Evolutionary conservation across 2,113 vertebrate genomes (phyloP), one percentile per base, ranked within the genome.

Genomic region (Rattus rattus): DNA sequence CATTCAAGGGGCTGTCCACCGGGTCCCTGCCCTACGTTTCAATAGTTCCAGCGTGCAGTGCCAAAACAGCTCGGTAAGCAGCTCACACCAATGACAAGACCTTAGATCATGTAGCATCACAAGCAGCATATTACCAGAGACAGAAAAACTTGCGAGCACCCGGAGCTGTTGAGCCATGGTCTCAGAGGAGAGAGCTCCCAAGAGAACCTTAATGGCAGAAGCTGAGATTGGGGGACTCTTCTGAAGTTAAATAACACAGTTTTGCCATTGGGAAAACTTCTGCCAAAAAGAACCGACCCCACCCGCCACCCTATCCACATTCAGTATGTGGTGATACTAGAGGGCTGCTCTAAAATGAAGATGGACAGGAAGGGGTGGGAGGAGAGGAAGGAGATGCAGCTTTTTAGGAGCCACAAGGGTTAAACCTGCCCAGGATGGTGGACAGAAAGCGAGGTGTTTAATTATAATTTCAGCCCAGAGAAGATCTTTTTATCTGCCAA

Each of bases 21-120:
- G 99, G 0, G 99, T 99, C 96, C 99, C 99, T 0, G 99, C 99
- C 59, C 99, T 99, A 83, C 99, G 99, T 97, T 99, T 99, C 99
- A 99, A 99, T 98, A 99, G 99, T 98, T 99, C 99, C 98, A 99
- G 99, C 8, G 99, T 99, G 90, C 99, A 99, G 98, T 99, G 99
- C 98, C 99, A 99, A 98, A 99, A 99, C 98, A 99, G 99, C 97
- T 99, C 99, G 98, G 99, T 99, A 98, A 98, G 99, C 19, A 30
- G 3, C 0, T 0, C 0, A 26, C 19, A 47, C 3, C 3, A 5
- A 39, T 0, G 11, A n/a, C 36, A 9, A 28, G 9, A n/a, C 56
- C 52, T 43, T n/a, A 1, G 6, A 36, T 28, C 0, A 43, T 7
- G 26, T 39, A 1, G 17, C 26, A 8, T 54, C 75, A 49, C 30